These are phyloP conservation scores for Chamaetylas fuelleborni DNA, from an alignment of 2,113 vertebrate species.

Conservation along the genomic window DNA sequence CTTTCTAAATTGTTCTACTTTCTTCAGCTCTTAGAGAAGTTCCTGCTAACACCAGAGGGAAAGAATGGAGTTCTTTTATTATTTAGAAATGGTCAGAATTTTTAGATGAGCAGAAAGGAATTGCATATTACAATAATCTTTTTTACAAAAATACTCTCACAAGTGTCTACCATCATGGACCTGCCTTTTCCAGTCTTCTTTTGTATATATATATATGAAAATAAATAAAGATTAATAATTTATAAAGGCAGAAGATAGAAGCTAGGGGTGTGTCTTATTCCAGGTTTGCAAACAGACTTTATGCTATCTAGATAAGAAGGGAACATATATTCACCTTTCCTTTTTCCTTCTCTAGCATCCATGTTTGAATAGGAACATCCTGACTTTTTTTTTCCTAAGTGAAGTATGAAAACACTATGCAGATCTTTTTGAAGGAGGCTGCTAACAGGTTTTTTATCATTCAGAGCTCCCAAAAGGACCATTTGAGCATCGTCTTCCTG, in stretches of 20 bases:
- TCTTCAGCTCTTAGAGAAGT: not conserved
- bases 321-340: constrained; percentile 68
- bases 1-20: not conserved
- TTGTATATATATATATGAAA: not conserved
- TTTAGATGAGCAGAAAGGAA: not conserved
- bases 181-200: not conserved
- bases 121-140: not conserved
- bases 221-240: not conserved
- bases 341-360: constrained; percentile 74
- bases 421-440: constrained; percentile 39
- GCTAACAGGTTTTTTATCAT: constrained; percentile 71
- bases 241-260: not conserved
- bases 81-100: not conserved
- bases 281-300: constrained; percentile 55
- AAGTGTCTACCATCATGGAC: not conserved
- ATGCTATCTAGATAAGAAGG: constrained; percentile 57
- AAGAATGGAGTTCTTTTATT: not conserved
- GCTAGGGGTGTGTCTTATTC: not conserved
- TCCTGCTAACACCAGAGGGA: not conserved
- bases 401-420: constrained; percentile 51
- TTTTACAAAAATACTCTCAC: not conserved
- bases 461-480: constrained; percentile 65
- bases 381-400: constrained; percentile 45
- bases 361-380: constrained; percentile 76
- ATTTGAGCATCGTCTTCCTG: constrained; percentile 73